Conservation (phyloP, 2,888 invertebrate species). For the Aethes cnicana region DNA sequence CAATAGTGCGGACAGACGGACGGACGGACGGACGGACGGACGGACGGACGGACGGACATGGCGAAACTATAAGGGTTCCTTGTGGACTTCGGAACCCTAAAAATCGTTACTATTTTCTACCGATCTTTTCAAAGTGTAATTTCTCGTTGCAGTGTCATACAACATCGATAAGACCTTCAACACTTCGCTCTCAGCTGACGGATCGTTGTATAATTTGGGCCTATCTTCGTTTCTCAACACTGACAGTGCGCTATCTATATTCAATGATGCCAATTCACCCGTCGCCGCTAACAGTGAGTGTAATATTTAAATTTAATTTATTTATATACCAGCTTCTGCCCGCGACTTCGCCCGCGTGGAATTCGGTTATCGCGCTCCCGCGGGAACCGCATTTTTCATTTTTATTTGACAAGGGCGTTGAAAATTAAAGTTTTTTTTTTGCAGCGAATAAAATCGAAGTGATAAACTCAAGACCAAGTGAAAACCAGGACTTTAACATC, state of each 20-base stretch:
- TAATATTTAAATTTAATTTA: no score
- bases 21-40: no score
- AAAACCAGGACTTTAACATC: constrained; percentile 80
- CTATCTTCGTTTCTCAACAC: constrained; percentile 70
- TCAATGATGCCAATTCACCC: constrained; percentile 53
- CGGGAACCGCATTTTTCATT: constrained; percentile 10
- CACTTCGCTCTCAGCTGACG: constrained; percentile 69
- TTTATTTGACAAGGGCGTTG: background rate
- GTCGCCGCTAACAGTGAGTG: constrained; percentile 44
- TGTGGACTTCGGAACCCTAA: no score
- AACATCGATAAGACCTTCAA: constrained; percentile 78
- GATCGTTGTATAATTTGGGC: constrained; percentile 71
- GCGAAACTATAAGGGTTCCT: no score
- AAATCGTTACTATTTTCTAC: no score
- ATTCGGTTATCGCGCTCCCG: no score
- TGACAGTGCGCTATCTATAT: constrained; percentile 65
- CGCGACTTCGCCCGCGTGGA: no score
- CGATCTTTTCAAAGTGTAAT: constrained; percentile 4
- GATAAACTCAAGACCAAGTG: constrained; percentile 72
- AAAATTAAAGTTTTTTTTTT: constrained; percentile 30
- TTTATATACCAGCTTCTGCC: no score
- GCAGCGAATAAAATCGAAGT: constrained; percentile 78
- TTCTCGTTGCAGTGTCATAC: constrained; percentile 60
- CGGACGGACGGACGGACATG: no score
- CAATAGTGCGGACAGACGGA: no score